Evolutionary conservation across 2,888 invertebrate genomes (phyloP), one percentile per base, ranked within the genome.

Genomic region (Thymelicus sylvestris): DNA sequence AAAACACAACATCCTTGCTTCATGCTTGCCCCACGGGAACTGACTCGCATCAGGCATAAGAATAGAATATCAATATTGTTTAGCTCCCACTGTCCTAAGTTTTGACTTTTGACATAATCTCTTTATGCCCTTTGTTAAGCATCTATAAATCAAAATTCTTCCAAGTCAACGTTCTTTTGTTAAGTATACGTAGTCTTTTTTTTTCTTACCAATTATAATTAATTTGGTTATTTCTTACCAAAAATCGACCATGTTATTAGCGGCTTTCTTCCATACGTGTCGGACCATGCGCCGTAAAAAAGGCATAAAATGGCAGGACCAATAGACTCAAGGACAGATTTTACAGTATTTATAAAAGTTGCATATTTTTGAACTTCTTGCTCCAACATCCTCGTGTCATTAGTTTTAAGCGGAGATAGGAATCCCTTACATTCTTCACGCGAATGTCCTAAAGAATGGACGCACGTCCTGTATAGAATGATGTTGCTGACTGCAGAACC

Each of bases 281-380:
- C 97, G 62, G 97, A 97, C 97, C 97, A 97, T 0, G 97, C 96
- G 4, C 97, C 97, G 73, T 97, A 84, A 81, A 97, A 97, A 65
- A 97, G 90, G 61, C 96, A 95, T 7, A 96, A 83, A 63, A 96
- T 80, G 0, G 96, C 95, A 0, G 97, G 96, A 66, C 96, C 90
- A 59, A 96, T 86, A 60, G 95, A 95, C 77, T 96, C 96, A 38
- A 97, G 83, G 0, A 97, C 83, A 4, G 60, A 48, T 38, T 72
- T 72, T 12, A 68, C 55, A 10, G 65, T 65, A 2, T 38, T 80
- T 65, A 97, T 94, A 71, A 94, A 86, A 8, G 95, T 94, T 3
- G 95, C 95, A 79, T 95, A 94, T 0, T 95, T 95, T 82, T 97
- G 96, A 0, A 96, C 95, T 72, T 92, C 82, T 6, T 83, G 78